Percentiles rank a stretch among this genome's conserved stretches.
Evolutionary conservation across 37 sponge, comb jelly and placozoan species (phyloP).

Genomic region (Spongilla lacustris): DNA sequence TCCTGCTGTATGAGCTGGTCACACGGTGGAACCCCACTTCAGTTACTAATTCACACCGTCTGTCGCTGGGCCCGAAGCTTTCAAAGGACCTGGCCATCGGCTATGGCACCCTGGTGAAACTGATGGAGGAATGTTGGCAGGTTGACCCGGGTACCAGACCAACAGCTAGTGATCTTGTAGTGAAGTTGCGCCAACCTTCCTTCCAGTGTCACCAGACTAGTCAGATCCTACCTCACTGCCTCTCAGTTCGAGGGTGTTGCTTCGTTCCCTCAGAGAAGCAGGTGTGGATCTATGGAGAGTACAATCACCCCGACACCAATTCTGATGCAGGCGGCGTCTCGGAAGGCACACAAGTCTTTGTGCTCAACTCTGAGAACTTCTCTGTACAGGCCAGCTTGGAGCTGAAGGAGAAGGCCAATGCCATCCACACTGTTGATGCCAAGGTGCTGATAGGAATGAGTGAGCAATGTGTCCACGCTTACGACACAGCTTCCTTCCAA

Average conservation of each 20-base stretch:
- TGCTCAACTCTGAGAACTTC: slow-evolving; percentile 69
- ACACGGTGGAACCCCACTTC: slow-evolving; percentile 67
- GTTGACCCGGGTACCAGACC: slow-evolving; percentile 55
- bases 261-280: slow-evolving; percentile 63
- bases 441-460: slow-evolving; percentile 81
- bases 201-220: slow-evolving; percentile 65
- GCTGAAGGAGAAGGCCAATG: slow-evolving; percentile 59
- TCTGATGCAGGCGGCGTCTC: not conserved
- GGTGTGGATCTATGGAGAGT: slow-evolving; percentile 82
- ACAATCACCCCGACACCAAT: not conserved
- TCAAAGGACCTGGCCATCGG: slow-evolving; percentile 40
- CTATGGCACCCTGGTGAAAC: slow-evolving; percentile 52
- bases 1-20: slow-evolving; percentile 79
- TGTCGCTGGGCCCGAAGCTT: slow-evolving; percentile 69
- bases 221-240: slow-evolving; percentile 61
- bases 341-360: slow-evolving; percentile 81
- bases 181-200: slow-evolving; percentile 31
- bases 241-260: slow-evolving; percentile 73
- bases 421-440: slow-evolving; percentile 69
- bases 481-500: slow-evolving; percentile 72
- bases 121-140: slow-evolving; percentile 84
- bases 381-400: slow-evolving; percentile 73
- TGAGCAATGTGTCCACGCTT: slow-evolving; percentile 76
- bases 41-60: slow-evolving; percentile 17
- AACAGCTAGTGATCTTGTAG: slow-evolving; percentile 22